These are phyloP conservation scores for Alligator sinensis DNA, from an alignment of 2,113 vertebrate genomes.

Conservation along the genomic window DNA sequence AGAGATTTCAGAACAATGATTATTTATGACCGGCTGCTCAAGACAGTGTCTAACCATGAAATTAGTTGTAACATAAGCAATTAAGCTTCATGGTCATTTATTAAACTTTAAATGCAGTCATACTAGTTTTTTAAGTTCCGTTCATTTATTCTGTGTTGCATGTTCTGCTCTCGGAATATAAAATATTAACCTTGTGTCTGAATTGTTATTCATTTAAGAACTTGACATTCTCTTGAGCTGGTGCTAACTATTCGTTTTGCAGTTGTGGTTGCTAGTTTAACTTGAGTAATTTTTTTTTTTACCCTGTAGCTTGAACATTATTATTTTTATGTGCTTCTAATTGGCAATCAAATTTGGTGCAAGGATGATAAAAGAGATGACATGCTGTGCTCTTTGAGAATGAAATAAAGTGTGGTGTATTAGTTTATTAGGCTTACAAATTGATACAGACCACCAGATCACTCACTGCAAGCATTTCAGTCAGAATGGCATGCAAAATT, in stretches of 20 bases:
- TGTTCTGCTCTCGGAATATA: background rate
- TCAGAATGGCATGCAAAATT: background rate
- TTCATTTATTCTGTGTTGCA: background rate
- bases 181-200: background rate
- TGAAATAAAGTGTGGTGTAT: background rate
- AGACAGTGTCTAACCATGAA: constrained; percentile 1
- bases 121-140: background rate
- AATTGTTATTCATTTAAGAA: background rate
- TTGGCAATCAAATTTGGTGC: background rate
- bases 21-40: background rate
- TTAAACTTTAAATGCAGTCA: background rate
- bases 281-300: background rate
- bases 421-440: constrained; percentile 1
- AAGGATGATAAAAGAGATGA: background rate
- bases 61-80: constrained; percentile 8
- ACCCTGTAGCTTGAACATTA: background rate
- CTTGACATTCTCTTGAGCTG: background rate
- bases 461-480: background rate
- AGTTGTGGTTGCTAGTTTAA: background rate
- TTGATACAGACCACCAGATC: background rate
- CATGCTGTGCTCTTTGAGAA: background rate
- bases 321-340: constrained; percentile 1
- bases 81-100: constrained; percentile 8
- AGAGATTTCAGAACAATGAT: constrained; percentile 16
- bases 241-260: background rate